A percentile compares a stretch with the other conserved stretches of the same genome.
Conservation (phyloP, 2,797 vertebrate species). For the Balearica regulorum region DNA sequence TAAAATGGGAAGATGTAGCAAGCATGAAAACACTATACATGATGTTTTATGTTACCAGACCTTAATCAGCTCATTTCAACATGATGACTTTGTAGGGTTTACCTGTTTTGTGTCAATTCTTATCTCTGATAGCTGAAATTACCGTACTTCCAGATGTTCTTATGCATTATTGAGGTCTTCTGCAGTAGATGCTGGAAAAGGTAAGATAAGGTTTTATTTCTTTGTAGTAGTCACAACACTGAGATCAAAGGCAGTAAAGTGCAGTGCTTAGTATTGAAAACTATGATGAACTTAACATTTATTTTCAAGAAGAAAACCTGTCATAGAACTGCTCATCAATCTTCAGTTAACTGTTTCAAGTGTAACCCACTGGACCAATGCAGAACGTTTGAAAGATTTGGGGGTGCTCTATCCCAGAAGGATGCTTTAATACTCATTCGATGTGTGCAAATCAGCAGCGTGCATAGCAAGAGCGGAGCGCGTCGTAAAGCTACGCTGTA, state of each 20-base stretch:
- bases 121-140: conserved; percentile 86
- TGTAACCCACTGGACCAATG: conserved; percentile 49
- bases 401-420: conserved; percentile 3
- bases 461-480: background rate
- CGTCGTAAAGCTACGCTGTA: background rate
- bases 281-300: conserved; percentile 80
- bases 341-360: conserved; percentile 75
- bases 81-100: conserved; percentile 83
- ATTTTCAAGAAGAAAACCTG: conserved; percentile 77
- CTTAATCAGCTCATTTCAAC: conserved; percentile 85
- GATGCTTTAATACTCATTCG: background rate
- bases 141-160: conserved; percentile 84
- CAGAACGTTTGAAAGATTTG: background rate
- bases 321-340: conserved; percentile 74
- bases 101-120: conserved; percentile 85
- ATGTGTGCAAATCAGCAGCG: background rate
- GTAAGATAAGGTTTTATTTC: conserved; percentile 87
- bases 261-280: conserved; percentile 79
- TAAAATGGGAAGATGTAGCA: conserved; percentile 70
- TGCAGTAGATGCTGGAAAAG: conserved; percentile 85
- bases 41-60: conserved; percentile 82
- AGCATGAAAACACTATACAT: conserved; percentile 71
- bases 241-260: conserved; percentile 85
- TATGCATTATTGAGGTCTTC: conserved; percentile 83
- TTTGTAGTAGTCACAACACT: conserved; percentile 84